phyloP scores from a whole-genome alignment of 2,797 vertebrate species.

The Brachymystax lenok region DNA sequence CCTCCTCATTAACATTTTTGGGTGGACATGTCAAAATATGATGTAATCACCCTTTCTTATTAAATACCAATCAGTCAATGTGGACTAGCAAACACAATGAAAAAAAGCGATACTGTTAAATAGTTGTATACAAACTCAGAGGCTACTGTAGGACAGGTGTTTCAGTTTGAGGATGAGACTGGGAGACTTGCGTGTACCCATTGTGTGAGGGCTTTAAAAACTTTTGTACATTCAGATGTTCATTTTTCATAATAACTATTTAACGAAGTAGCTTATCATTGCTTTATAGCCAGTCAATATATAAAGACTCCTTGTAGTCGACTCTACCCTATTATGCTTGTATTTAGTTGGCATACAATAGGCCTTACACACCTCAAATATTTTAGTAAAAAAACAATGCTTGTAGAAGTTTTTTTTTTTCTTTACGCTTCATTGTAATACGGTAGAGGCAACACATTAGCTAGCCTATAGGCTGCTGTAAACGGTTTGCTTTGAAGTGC shows the following conservation, averaged over 20 bases:
- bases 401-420: neutral
- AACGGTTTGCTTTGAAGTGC: neutral
- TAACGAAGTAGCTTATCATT: too few species aligned
- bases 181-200: too few species aligned
- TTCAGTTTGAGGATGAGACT: neutral
- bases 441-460: neutral
- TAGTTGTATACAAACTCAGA: too few species aligned
- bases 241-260: neutral
- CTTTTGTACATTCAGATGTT: neutral
- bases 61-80: neutral
- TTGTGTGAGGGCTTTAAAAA: neutral
- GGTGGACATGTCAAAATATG: neutral
- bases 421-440: neutral
- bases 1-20: neutral
- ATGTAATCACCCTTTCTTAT: neutral
- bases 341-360: neutral
- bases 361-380: neutral
- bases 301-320: neutral
- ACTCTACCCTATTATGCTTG: neutral
- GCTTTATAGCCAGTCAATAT: neutral
- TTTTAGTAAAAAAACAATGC: neutral
- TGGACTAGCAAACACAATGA: too few species aligned
- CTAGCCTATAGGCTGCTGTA: neutral
- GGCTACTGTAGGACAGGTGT: too few species aligned
- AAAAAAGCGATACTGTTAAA: too few species aligned